These are phyloP conservation scores for Drosophila ficusphila DNA, from an alignment of 1,140 invertebrate genomes.

Conservation along the genomic window DNA sequence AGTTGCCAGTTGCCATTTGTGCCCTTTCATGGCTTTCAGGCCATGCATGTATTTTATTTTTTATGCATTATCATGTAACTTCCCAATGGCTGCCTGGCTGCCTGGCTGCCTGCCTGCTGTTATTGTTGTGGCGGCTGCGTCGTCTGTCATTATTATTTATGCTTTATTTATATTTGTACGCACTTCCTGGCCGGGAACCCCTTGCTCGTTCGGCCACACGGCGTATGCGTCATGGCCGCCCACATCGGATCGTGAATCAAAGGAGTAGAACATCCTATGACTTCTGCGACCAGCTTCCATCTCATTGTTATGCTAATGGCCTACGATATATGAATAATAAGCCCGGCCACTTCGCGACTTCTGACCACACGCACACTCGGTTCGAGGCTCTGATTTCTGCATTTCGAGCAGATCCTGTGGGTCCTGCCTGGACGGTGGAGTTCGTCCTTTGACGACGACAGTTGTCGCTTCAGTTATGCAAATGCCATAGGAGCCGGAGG, in stretches of 20 bases:
- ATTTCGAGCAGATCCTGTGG: constrained; percentile 15
- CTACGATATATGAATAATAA: constrained; percentile 83
- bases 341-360: constrained; percentile 28
- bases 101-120: constrained; percentile 14
- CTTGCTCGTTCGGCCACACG: constrained; percentile 33
- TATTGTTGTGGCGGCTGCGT: constrained; percentile 45
- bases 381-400: constrained; percentile 14
- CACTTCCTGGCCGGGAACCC: constrained; percentile 63
- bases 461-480: constrained; percentile 61
- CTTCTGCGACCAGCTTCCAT: constrained; percentile 56
- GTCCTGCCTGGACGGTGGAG: background rate
- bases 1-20: constrained; percentile 59
- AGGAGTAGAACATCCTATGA: constrained; percentile 50
- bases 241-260: constrained; percentile 9
- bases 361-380: constrained; percentile 21
- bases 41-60: constrained; percentile 78
- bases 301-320: constrained; percentile 80
- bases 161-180: constrained; percentile 81
- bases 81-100: constrained; percentile 30
- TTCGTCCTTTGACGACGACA: constrained; percentile 26
- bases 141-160: constrained; percentile 82
- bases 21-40: constrained; percentile 61
- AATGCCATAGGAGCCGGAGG: constrained; percentile 33
- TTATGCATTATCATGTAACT: constrained; percentile 79
- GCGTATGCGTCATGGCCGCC: constrained; percentile 65